Conservation (phyloP, 2,113 vertebrate species). For the Festucalex cinctus region DNA sequence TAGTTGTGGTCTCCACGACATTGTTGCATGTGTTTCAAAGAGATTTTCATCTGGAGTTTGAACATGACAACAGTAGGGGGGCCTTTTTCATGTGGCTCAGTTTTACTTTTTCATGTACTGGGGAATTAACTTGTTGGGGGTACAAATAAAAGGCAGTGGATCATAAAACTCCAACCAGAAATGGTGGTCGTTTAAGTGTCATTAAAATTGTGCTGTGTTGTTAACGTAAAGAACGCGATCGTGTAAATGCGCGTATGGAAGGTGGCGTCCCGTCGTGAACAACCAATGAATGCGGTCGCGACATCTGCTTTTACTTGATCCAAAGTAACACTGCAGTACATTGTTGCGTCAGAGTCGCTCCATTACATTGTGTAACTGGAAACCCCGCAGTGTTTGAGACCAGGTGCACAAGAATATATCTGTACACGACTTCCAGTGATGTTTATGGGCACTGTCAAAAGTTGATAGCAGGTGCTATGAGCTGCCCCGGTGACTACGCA, state of each 20-base stretch:
- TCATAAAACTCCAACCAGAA: conserved; percentile 53
- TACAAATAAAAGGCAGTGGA: conserved; percentile 48
- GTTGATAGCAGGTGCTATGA: conserved; percentile 46
- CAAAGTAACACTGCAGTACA: conserved; percentile 9
- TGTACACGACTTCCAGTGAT: conserved; percentile 19
- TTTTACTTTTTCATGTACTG: conserved; percentile 53
- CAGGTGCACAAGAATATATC: conserved; percentile 52
- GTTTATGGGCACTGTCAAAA: conserved; percentile 45
- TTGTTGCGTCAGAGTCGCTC: conserved; percentile 29
- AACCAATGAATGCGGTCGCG: neutral
- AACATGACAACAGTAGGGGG: conserved; percentile 29
- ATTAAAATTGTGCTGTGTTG: conserved; percentile 28
- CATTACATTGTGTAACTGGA: conserved; percentile 40
- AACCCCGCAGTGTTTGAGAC: conserved; percentile 34
- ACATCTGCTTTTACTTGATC: conserved; percentile 13
- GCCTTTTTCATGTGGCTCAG: conserved; percentile 26
- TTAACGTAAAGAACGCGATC: neutral
- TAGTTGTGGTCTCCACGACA: neutral
- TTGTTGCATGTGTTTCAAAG: conserved; percentile 35
- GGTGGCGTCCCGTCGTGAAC: neutral
- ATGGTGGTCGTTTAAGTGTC: neutral
- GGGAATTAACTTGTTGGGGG: conserved; percentile 43
- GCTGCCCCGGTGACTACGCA: conserved; percentile 6
- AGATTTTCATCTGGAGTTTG: conserved; percentile 28
- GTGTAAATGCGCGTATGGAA: neutral